Conservation (phyloP, 2,113 vertebrate species). For the Balaeniceps rex region DNA sequence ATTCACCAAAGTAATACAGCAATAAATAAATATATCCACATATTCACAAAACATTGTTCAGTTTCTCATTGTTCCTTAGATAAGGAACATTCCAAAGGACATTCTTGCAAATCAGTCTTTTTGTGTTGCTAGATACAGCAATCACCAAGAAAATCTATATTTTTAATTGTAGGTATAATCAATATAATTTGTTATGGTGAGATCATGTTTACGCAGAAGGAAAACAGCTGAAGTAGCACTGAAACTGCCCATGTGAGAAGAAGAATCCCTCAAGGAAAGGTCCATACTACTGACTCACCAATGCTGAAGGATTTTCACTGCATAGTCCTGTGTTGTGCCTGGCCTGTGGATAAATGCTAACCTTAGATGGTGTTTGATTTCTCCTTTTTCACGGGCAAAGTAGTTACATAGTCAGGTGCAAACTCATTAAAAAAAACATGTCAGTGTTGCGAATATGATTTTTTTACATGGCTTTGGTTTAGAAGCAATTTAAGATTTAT, state of each 20-base stretch:
- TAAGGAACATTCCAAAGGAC: not conserved
- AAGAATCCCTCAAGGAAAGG: not conserved
- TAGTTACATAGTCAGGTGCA: not conserved
- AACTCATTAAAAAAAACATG: not conserved
- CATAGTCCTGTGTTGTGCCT: not conserved
- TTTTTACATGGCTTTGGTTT: no score
- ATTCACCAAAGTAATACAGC: not conserved
- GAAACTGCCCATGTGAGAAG: not conserved
- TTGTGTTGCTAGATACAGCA: not conserved
- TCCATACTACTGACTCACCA: not conserved
- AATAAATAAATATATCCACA: not conserved
- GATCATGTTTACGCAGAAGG: not conserved
- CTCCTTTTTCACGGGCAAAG: not conserved
- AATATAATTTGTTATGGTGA: not conserved
- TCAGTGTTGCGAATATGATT: not conserved
- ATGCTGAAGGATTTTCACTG: not conserved
- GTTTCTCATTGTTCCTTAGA: not conserved
- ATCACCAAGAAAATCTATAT: not conserved
- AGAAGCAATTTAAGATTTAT: no score
- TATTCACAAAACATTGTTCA: not conserved
- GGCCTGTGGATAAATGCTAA: not conserved
- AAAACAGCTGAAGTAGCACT: not conserved
- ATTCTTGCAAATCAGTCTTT: not conserved
- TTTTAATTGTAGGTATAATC: not conserved
- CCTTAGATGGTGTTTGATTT: not conserved